Conservation (phyloP, 1,140 invertebrate genomes). For the Agrypnia vestita region DNA sequence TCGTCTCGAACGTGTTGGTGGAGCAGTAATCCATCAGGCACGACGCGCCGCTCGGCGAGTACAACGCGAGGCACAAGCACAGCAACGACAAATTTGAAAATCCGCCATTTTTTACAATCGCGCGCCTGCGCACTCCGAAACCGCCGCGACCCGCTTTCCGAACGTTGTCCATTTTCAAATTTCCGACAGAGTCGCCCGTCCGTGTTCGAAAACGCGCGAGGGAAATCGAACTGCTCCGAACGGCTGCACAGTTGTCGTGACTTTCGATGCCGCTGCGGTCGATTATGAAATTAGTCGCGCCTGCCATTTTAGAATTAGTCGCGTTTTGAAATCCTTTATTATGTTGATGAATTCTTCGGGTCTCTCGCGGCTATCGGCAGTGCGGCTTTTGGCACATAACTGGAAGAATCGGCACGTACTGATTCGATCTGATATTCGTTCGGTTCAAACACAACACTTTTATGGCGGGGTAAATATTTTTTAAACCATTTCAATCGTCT, state of each 20-base stretch:
- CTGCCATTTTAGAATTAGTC: not conserved
- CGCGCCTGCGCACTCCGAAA: not conserved
- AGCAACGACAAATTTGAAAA: constrained; percentile 13
- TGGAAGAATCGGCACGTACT: not conserved
- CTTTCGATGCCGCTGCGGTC: not conserved
- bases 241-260: not conserved
- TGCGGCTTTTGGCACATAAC: not conserved
- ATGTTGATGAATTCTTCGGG: not conserved
- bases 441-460: constrained; percentile 2
- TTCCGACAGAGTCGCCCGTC: not conserved
- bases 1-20: constrained; percentile 66
- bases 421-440: not conserved
- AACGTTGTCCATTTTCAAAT: not conserved
- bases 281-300: not conserved
- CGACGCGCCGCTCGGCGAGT: constrained; percentile 34
- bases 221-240: not conserved
- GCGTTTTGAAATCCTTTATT: not conserved
- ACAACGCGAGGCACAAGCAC: not conserved
- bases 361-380: not conserved
- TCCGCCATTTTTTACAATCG: not conserved
- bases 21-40: constrained; percentile 68
- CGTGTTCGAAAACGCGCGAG: too few species aligned
- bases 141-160: not conserved
- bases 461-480: not conserved
- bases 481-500: constrained; percentile 1